phyloP scores from a whole-genome alignment of 2,888 invertebrate genomes.

The Tipula helvola region DNA sequence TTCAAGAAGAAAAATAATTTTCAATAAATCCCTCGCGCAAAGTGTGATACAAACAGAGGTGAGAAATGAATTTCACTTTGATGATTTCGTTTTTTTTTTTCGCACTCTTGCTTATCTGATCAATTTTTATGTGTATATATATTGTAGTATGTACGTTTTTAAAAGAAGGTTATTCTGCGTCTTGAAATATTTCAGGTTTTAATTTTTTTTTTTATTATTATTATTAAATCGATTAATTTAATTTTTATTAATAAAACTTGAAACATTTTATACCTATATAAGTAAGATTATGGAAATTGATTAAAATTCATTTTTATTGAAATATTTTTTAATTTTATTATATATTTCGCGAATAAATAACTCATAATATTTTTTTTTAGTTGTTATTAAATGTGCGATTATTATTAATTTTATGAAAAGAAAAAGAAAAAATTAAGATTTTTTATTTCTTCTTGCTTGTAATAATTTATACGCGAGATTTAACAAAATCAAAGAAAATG shows the following conservation, averaged over 20 bases:
- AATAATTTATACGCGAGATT: background rate
- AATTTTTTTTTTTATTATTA: background rate
- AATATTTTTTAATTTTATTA: background rate
- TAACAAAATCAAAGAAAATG: background rate
- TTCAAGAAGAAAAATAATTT: background rate
- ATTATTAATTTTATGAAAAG: background rate
- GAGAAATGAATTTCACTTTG: background rate
- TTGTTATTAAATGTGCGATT: background rate
- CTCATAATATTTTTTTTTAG: background rate
- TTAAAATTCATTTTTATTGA: background rate
- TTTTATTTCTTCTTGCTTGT: background rate
- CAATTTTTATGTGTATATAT: background rate
- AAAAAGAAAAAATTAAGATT: background rate
- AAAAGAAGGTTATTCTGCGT: background rate
- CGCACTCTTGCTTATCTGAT: background rate
- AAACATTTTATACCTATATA: background rate
- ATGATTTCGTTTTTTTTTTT: background rate
- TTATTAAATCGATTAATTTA: constrained; percentile 4
- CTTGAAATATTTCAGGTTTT: background rate
- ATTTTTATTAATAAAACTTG: background rate
- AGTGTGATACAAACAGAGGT: constrained; percentile 4
- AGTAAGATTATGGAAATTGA: background rate
- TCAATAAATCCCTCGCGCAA: background rate
- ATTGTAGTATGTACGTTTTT: background rate
- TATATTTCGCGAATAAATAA: background rate